Conservation (phyloP, 2,888 invertebrate species). For the Gastracanthus pulcherrimus region DNA sequence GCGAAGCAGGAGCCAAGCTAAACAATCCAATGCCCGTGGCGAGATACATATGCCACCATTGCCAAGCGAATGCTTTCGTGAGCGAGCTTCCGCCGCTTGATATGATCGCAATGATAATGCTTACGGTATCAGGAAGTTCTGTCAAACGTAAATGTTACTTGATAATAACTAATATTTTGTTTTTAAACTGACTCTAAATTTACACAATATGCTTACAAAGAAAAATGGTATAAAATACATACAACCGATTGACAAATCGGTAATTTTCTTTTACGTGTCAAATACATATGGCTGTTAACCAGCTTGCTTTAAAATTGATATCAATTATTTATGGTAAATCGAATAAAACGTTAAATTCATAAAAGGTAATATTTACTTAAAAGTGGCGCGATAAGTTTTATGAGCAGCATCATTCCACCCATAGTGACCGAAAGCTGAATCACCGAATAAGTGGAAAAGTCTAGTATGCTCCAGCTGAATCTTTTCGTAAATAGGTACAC, state of each 20-base stretch:
- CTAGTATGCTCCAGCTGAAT: conserved; percentile 83
- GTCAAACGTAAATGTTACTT: not conserved
- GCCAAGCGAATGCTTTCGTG: conserved; percentile 57
- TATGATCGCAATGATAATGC: conserved; percentile 62
- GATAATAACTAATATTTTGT: not conserved
- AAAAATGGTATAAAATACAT: not conserved
- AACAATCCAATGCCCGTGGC: conserved; percentile 78
- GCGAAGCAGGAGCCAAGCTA: conserved; percentile 80
- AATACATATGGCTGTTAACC: no score
- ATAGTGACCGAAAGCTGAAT: conserved; percentile 79
- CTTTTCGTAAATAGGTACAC: conserved; percentile 83
- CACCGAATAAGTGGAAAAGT: conserved; percentile 81
- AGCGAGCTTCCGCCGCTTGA: conserved; percentile 61
- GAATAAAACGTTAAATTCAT: not conserved
- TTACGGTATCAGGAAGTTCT: conserved; percentile 64
- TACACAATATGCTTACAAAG: not conserved
- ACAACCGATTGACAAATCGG: not conserved
- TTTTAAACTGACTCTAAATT: not conserved
- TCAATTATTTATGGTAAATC: not conserved
- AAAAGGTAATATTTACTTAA: conserved; percentile 60
- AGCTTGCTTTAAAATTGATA: not conserved
- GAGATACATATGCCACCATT: conserved; percentile 70
- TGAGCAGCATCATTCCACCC: conserved; percentile 81
- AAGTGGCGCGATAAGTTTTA: conserved; percentile 77
- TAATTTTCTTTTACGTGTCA: not conserved